These are phyloP conservation scores for Mustela lutreola DNA, from an alignment of 2,113 vertebrate genomes.

Conservation along the genomic window DNA sequence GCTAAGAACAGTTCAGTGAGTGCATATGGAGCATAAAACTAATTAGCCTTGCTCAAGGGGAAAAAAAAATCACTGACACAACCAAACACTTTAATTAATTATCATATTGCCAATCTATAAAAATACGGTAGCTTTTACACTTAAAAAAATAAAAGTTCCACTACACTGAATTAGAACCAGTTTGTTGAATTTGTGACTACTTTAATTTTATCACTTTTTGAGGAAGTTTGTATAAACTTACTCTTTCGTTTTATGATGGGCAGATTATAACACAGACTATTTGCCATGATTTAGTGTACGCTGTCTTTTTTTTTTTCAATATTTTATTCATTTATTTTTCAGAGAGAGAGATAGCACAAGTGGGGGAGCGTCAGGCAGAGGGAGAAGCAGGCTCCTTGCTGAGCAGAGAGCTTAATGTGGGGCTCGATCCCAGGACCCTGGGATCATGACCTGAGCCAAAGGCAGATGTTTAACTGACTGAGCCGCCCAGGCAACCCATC, in stretches of 20 bases:
- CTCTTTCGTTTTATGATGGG: background rate
- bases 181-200: background rate
- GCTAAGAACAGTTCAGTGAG: background rate
- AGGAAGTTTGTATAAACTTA: background rate
- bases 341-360: no score
- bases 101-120: background rate
- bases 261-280: background rate
- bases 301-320: no score
- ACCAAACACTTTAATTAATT: background rate
- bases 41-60: background rate
- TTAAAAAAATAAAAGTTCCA: background rate
- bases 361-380: no score
- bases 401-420: no score
- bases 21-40: background rate
- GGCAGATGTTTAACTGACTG: no score
- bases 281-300: background rate
- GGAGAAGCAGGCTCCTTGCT: no score
- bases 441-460: no score
- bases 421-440: no score
- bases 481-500: no score
- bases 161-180: background rate
- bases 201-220: background rate
- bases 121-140: background rate
- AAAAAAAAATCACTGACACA: background rate
- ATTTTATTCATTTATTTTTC: no score